These are phyloP conservation scores for Lasioglossum lativentre DNA, from an alignment of 2,888 invertebrate species.

Conservation along the genomic window DNA sequence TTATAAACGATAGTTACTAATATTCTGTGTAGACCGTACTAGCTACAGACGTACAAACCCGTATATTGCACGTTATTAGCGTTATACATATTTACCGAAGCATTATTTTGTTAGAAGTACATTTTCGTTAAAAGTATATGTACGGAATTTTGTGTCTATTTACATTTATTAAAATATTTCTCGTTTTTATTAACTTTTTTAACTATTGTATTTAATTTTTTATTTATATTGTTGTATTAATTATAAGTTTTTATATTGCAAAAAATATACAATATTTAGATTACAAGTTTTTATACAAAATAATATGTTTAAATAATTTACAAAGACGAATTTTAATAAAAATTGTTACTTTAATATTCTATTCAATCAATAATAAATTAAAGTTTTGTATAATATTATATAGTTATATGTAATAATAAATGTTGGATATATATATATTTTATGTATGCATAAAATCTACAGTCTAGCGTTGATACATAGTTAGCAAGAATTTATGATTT, in stretches of 20 bases:
- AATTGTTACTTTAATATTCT: background rate
- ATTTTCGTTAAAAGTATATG: background rate
- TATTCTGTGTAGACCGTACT: conserved; percentile 13
- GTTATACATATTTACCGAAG: conserved; percentile 28
- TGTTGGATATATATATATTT: background rate
- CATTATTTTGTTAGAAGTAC: conserved; percentile 1
- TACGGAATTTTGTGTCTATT: background rate
- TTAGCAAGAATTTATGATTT: background rate
- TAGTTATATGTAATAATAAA: background rate
- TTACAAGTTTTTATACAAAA: background rate
- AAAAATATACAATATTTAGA: background rate
- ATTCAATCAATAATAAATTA: background rate
- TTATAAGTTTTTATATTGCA: conserved; percentile 3
- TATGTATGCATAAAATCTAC: background rate
- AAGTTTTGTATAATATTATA: background rate
- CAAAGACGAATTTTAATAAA: background rate
- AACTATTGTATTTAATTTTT: background rate
- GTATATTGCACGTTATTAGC: conserved; percentile 40
- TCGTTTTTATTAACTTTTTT: background rate
- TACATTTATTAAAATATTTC: background rate
- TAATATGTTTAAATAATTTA: background rate
- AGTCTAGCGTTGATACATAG: background rate
- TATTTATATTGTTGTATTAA: background rate
- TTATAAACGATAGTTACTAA: conserved; percentile 25
- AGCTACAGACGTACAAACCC: conserved; percentile 17